Evolutionary conservation across 1,140 invertebrate genomes (phyloP).

Genomic region (Planococcus citri): DNA sequence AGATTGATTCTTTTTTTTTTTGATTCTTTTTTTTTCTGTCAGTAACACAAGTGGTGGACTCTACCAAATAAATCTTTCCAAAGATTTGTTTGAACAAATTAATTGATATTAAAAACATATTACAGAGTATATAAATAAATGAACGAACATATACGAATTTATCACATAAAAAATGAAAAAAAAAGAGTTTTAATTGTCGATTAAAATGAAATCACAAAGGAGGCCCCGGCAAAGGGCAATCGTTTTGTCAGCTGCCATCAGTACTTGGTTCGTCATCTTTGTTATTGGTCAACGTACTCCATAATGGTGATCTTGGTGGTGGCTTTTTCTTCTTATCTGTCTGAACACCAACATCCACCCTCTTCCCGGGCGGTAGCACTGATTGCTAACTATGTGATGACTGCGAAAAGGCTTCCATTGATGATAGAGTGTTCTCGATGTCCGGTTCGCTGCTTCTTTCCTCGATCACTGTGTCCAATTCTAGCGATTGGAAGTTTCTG

Average conservation of each 20-base stretch:
- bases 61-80: too few relatives aligned
- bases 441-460: slow-evolving; percentile 57
- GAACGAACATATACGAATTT: neutral
- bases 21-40: too few relatives aligned
- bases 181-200: neutral
- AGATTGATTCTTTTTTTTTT: too few relatives aligned
- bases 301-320: slow-evolving; percentile 44
- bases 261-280: slow-evolving; percentile 19
- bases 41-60: too few relatives aligned
- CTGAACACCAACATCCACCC: slow-evolving; percentile 4
- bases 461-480: slow-evolving; percentile 67
- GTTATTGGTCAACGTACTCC: slow-evolving; percentile 48
- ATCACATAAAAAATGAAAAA: neutral
- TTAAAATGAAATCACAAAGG: slow-evolving; percentile 1
- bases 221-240: slow-evolving; percentile 10
- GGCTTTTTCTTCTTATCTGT: neutral
- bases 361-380: neutral
- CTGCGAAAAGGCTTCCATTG: neutral
- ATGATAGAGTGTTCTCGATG: slow-evolving; percentile 29
- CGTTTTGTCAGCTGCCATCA: slow-evolving; percentile 24
- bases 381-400: slow-evolving; percentile 21
- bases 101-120: neutral
- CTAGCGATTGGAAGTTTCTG: slow-evolving; percentile 53
- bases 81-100: too few relatives aligned
- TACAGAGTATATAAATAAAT: neutral